Conservation (phyloP, 2,888 invertebrate genomes). For the Hyppa rectilinea region DNA sequence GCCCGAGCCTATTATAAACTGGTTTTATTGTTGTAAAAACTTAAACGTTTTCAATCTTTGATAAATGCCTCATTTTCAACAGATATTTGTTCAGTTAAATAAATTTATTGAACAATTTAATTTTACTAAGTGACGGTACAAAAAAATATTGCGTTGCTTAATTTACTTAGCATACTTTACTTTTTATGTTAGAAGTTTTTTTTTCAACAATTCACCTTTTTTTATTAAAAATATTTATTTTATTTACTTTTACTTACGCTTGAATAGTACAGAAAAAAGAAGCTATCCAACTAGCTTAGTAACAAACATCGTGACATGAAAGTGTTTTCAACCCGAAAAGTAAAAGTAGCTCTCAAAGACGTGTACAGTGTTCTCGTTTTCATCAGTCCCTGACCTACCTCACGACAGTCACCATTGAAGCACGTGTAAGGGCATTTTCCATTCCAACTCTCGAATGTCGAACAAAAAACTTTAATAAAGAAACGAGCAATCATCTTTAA, state of each 20-base stretch:
- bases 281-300: not conserved
- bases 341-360: constrained; percentile 16
- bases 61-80: constrained; percentile 59
- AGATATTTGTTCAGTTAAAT: constrained; percentile 14
- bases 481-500: constrained; percentile 67
- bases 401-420: constrained; percentile 42
- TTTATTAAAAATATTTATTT: not conserved
- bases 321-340: constrained; percentile 15
- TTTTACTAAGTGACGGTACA: constrained; percentile 25
- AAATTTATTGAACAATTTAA: constrained; percentile 28
- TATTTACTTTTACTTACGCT: not conserved
- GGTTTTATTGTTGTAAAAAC: constrained; percentile 49
- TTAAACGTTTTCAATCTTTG: constrained; percentile 52
- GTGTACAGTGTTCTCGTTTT: constrained; percentile 33
- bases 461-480: constrained; percentile 57
- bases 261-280: not conserved
- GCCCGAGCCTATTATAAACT: constrained; percentile 38
- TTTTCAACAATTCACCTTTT: not conserved
- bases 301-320: not conserved
- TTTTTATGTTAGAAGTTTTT: not conserved
- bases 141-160: constrained; percentile 23
- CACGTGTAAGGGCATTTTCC: constrained; percentile 55
- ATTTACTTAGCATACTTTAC: constrained; percentile 9
- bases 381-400: constrained; percentile 56
- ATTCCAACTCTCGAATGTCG: constrained; percentile 31